Conservation (phyloP, 2,113 vertebrate genomes). For the Saimiri boliviensis region DNA sequence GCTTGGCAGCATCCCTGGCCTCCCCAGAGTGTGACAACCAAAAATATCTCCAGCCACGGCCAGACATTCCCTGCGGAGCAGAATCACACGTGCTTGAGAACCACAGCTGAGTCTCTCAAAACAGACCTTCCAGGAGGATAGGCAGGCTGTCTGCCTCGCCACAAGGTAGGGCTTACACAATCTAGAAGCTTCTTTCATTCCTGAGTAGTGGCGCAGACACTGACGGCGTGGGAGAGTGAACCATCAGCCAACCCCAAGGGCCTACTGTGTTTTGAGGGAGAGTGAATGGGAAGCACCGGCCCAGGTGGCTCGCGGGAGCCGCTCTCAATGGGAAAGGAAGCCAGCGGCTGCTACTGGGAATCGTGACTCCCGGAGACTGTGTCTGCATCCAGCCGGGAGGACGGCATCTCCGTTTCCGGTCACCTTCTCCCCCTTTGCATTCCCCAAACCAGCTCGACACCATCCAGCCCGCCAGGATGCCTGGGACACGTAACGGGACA, state of each 20-base stretch:
- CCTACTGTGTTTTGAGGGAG: neutral
- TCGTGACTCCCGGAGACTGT: neutral
- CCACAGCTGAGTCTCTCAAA: neutral
- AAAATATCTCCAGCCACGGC: too few species aligned
- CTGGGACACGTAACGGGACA: neutral
- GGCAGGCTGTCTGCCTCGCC: neutral
- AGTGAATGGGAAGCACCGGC: neutral
- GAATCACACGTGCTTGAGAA: too few species aligned
- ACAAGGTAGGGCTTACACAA: too few species aligned
- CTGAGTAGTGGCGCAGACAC: neutral
- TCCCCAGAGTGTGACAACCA: neutral
- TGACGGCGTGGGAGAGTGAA: neutral
- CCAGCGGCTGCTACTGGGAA: neutral
- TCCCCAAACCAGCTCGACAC: neutral
- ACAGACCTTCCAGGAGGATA: too few species aligned
- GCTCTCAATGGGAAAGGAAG: neutral
- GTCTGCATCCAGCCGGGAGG: neutral
- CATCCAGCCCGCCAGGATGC: fast-evolving
- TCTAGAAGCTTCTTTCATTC: neutral
- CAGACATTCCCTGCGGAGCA: neutral
- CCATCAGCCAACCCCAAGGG: neutral
- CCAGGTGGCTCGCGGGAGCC: neutral
- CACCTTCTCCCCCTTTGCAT: too few species aligned
- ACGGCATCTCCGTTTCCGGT: neutral
- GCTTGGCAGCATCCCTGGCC: neutral